phyloP scores from a whole-genome alignment of 2,113 vertebrate genomes.

The Haemorhous mexicanus region DNA sequence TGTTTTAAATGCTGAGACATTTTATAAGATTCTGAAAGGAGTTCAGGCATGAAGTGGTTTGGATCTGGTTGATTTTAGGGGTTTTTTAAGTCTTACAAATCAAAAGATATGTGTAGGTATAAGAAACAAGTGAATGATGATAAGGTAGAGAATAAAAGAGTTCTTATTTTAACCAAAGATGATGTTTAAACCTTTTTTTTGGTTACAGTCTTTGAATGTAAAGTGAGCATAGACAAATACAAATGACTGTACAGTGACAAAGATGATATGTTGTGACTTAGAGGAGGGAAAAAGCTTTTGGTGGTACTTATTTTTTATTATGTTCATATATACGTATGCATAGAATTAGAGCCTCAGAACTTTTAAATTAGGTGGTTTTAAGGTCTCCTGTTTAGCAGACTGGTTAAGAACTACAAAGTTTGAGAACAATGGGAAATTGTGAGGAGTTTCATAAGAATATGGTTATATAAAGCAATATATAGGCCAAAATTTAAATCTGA shows the following conservation, averaged over 20 bases:
- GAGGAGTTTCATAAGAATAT: background rate
- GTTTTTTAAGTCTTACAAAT: background rate
- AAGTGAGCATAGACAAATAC: background rate
- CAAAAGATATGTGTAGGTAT: background rate
- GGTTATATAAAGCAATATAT: background rate
- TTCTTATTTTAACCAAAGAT: background rate
- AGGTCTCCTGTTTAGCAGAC: background rate
- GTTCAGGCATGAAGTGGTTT: background rate
- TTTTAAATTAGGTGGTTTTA: background rate
- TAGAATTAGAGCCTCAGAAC: background rate
- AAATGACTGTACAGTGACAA: background rate
- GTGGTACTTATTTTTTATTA: background rate
- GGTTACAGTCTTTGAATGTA: background rate
- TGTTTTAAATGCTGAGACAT: background rate
- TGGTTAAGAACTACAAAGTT: background rate
- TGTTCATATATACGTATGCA: background rate
- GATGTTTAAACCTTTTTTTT: background rate
- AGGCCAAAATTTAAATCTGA: background rate
- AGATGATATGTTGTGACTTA: background rate
- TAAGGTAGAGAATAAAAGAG: background rate
- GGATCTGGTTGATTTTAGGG: background rate
- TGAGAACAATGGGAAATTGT: background rate
- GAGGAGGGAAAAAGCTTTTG: background rate
- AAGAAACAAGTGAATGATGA: background rate
- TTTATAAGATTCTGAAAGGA: background rate